phyloP scores from a whole-genome alignment of 2,888 invertebrate genomes.

The Dermolepida albohirtum region DNA sequence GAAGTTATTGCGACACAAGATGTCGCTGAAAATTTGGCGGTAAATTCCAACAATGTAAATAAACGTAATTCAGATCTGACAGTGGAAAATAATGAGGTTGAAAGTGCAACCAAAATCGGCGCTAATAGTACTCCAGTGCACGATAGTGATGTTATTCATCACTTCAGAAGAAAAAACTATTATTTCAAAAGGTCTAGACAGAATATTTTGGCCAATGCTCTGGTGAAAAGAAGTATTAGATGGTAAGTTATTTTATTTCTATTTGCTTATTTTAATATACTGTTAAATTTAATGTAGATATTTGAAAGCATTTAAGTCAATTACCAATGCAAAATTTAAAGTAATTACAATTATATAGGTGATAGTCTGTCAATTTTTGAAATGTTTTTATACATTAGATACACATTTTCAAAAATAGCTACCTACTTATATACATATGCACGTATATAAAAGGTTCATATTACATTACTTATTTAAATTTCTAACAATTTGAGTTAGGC shows the following conservation, averaged over 20 bases:
- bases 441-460: no score
- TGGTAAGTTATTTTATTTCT: slow-evolving; percentile 47
- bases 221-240: slow-evolving; percentile 50
- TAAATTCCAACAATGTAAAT: slow-evolving; percentile 53
- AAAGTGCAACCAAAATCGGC: slow-evolving; percentile 15
- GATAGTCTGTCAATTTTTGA: no score
- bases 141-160: slow-evolving; percentile 9
- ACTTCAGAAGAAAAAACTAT: slow-evolving; percentile 8
- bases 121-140: slow-evolving; percentile 9
- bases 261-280: neutral
- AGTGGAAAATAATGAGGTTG: slow-evolving; percentile 14
- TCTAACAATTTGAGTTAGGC: no score
- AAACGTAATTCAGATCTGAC: neutral
- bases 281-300: no score
- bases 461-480: no score
- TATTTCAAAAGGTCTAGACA: slow-evolving; percentile 35
- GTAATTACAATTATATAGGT: no score
- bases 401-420: no score
- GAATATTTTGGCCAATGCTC: slow-evolving; percentile 43
- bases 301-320: no score
- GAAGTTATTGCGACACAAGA: slow-evolving; percentile 54
- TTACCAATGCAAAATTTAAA: no score
- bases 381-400: no score
- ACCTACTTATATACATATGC: no score
- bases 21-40: slow-evolving; percentile 61